A percentile compares a stretch with the other conserved stretches of the same genome.
phyloP scores from a whole-genome alignment of 2,888 invertebrate genomes.

The Drosophila colorata region DNA sequence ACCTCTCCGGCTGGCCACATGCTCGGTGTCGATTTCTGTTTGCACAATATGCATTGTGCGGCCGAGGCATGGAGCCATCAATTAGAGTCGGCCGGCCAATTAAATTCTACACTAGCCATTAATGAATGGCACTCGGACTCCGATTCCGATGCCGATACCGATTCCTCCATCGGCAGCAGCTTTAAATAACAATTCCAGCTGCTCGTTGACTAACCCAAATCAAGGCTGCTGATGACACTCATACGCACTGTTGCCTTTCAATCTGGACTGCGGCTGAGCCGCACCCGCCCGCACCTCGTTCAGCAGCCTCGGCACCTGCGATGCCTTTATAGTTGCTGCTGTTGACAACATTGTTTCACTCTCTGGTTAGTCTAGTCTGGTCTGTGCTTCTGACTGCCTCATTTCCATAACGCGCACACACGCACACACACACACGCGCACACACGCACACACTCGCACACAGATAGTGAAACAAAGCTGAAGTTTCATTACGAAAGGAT shows the following conservation, averaged over 20 bases:
- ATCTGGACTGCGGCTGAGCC: constrained; percentile 32
- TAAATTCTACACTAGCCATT: constrained; percentile 33
- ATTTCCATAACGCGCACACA: constrained; percentile 72
- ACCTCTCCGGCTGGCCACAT: constrained; percentile 58
- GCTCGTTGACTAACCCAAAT: constrained; percentile 47
- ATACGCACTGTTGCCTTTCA: constrained; percentile 77
- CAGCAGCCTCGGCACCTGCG: constrained; percentile 16
- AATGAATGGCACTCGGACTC: constrained; percentile 22
- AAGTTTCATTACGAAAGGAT: constrained; percentile 75
- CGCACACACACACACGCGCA: constrained; percentile 11
- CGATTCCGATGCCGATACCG: too few relatives aligned
- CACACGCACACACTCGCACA: constrained; percentile 1
- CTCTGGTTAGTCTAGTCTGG: constrained; percentile 29
- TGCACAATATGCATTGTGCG: constrained; percentile 28
- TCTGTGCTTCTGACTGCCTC: constrained; percentile 59
- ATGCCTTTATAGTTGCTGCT: constrained; percentile 55
- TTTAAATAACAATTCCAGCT: constrained; percentile 29
- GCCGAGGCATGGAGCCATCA: constrained; percentile 31
- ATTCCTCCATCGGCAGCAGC: neutral
- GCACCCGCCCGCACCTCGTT: neutral
- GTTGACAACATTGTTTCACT: constrained; percentile 78
- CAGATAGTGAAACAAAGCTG: constrained; percentile 60
- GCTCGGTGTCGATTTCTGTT: constrained; percentile 41
- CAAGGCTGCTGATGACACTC: constrained; percentile 75
- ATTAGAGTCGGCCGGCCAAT: constrained; percentile 50